Evolutionary conservation across 2,113 vertebrate genomes (phyloP).

Genomic region (Macquaria australasica): DNA sequence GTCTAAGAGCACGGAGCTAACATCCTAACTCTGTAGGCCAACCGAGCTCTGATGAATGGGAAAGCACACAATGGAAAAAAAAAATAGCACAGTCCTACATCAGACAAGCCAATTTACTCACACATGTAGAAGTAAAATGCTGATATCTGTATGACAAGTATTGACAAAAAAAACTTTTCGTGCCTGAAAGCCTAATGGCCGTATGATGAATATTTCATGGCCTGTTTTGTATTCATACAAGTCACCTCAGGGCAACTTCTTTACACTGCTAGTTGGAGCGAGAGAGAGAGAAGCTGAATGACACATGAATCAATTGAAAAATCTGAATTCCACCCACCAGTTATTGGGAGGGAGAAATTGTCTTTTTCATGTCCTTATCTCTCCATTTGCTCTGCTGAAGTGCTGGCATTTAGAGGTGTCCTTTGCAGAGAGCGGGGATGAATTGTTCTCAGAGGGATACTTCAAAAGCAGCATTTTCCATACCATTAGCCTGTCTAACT

Average conservation of each 20-base stretch:
- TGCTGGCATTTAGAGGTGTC: slow-evolving; percentile 69
- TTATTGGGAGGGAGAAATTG: background rate
- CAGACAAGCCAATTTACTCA: background rate
- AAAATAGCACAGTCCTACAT: background rate
- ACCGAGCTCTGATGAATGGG: background rate
- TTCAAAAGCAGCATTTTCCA: slow-evolving; percentile 70
- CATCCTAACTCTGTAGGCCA: background rate
- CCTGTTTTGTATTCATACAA: slow-evolving; percentile 5
- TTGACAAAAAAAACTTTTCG: background rate
- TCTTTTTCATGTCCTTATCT: slow-evolving; percentile 65
- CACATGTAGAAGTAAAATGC: background rate
- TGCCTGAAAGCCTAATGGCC: background rate
- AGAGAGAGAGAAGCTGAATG: slow-evolving; percentile 10
- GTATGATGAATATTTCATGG: slow-evolving; percentile 31
- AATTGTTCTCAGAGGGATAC: slow-evolving; percentile 47
- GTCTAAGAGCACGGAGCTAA: background rate
- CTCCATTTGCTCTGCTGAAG: slow-evolving; percentile 14
- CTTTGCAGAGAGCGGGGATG: slow-evolving; percentile 46
- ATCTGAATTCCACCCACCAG: slow-evolving; percentile 10
- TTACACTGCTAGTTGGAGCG: background rate
- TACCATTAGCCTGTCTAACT: slow-evolving; percentile 67
- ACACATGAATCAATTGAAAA: slow-evolving; percentile 15
- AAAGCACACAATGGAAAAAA: background rate
- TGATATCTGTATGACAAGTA: background rate
- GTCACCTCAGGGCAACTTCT: background rate